Evolutionary conservation across 1,140 invertebrate species (phyloP).

Genomic region (Arctopsyche grandis): DNA sequence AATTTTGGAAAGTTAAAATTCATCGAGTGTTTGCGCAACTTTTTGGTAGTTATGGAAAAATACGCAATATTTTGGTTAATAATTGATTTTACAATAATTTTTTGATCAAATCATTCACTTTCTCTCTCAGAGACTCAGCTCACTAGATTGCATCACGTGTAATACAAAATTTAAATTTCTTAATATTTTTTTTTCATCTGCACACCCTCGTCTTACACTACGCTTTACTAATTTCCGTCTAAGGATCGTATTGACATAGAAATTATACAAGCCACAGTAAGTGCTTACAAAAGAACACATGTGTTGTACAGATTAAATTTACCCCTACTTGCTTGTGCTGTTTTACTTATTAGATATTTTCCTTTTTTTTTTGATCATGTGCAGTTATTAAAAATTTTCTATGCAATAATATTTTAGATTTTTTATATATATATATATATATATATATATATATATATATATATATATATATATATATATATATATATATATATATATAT

Average conservation of each 20-base stretch:
- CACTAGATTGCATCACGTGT: neutral
- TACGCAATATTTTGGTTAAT: too few relatives aligned
- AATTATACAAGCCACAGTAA: constrained; percentile 51
- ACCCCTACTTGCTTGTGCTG: constrained; percentile 35
- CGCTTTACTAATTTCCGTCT: constrained; percentile 48
- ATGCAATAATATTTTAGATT: too few relatives aligned
- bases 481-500: too few relatives aligned
- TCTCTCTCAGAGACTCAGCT: neutral
- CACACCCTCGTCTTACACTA: constrained; percentile 45
- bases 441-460: too few relatives aligned
- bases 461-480: too few relatives aligned
- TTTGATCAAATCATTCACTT: too few relatives aligned
- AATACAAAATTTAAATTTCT: constrained; percentile 11
- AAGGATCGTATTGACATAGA: constrained; percentile 51
- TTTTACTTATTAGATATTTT: constrained; percentile 32
- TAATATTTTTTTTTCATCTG: constrained; percentile 51
- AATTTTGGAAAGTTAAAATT: too few relatives aligned
- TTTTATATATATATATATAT: too few relatives aligned
- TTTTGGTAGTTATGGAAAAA: too few relatives aligned
- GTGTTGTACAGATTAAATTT: constrained; percentile 37
- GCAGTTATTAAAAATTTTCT: too few relatives aligned
- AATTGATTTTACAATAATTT: too few relatives aligned
- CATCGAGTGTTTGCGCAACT: too few relatives aligned
- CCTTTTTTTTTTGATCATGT: neutral
- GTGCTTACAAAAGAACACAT: constrained; percentile 40